phyloP scores from a whole-genome alignment of 2,797 vertebrate genomes.

The Gymnodraco acuticeps region DNA sequence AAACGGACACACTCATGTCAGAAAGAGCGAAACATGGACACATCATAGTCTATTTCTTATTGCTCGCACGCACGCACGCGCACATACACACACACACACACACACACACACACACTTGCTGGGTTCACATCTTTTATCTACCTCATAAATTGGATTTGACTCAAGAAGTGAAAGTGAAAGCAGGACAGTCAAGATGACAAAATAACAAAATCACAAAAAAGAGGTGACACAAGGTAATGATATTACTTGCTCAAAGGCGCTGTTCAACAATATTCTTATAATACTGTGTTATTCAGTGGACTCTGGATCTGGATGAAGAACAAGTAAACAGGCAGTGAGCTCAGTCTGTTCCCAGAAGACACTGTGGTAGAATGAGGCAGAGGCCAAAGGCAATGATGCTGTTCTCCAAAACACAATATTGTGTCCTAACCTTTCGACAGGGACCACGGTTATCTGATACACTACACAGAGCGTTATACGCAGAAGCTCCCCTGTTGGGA shows the following conservation, averaged over 20 bases:
- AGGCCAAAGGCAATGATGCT: conserved; percentile 53
- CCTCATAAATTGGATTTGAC: conserved; percentile 34
- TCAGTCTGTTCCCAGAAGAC: conserved; percentile 54
- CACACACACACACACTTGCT: neutral
- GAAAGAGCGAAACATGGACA: conserved; percentile 3
- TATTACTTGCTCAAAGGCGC: conserved; percentile 46
- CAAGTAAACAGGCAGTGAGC: conserved; percentile 52
- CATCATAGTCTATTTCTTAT: neutral
- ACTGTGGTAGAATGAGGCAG: conserved; percentile 43
- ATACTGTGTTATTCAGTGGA: conserved; percentile 49
- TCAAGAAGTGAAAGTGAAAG: conserved; percentile 13
- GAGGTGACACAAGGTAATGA: conserved; percentile 24
- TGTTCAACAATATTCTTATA: conserved; percentile 57
- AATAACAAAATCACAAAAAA: conserved; percentile 45
- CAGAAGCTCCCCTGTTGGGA: conserved; percentile 34
- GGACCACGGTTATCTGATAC: conserved; percentile 43
- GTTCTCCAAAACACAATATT: conserved; percentile 65
- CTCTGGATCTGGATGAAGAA: conserved; percentile 16
- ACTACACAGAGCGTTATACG: conserved; percentile 1
- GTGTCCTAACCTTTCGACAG: conserved; percentile 57
- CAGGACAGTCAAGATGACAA: conserved; percentile 22
- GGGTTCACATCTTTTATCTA: neutral
- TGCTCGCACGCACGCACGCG: neutral
- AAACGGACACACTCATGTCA: neutral
- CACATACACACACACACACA: neutral